Conservation (phyloP, 2,797 vertebrate species). For the Lophura swinhoii region DNA sequence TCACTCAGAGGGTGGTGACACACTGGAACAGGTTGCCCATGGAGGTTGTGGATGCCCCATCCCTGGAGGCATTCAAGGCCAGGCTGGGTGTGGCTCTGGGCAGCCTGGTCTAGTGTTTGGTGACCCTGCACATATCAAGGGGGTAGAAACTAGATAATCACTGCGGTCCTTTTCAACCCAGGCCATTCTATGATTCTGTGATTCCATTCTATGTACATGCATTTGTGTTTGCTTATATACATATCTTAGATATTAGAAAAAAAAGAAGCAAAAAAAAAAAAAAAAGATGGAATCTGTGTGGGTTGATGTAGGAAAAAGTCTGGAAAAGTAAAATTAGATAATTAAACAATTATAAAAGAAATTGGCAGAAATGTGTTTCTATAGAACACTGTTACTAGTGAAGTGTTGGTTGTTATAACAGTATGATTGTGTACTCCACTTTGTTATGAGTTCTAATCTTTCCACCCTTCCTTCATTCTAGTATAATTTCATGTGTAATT, state of each 20-base stretch:
- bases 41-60: no score
- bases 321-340: background rate
- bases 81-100: no score
- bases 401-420: background rate
- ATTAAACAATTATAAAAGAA: background rate
- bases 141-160: no score
- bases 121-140: no score
- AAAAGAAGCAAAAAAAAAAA: background rate
- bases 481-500: background rate
- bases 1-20: no score
- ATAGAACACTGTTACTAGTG: background rate
- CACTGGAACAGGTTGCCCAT: no score
- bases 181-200: no score
- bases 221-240: background rate
- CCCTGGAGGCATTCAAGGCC: no score
- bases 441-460: background rate
- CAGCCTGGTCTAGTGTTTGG: no score
- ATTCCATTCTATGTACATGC: background rate
- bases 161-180: no score
- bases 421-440: background rate
- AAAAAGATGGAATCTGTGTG: background rate
- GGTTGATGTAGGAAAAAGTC: background rate
- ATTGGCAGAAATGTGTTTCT: background rate
- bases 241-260: background rate
- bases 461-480: background rate